Evolutionary conservation across 2,113 vertebrate species (phyloP).

Genomic region (Bufo bufo): DNA sequence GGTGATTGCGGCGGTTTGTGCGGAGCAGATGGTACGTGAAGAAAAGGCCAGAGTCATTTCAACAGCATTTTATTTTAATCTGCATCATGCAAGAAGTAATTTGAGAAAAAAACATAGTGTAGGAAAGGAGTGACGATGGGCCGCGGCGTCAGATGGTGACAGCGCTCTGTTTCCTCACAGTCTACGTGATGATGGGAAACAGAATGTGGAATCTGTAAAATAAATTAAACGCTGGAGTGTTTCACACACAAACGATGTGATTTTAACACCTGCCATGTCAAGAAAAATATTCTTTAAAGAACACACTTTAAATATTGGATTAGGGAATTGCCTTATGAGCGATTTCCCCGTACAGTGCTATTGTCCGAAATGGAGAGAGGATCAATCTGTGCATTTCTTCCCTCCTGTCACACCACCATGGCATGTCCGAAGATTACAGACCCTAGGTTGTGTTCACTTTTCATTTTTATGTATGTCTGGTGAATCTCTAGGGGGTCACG

Average conservation of each 20-base stretch:
- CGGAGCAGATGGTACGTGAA: constrained; percentile 38
- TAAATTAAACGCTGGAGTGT: background rate
- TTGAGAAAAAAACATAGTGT: constrained; percentile 6
- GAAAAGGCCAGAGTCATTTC: constrained; percentile 23
- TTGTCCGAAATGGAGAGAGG: too few species aligned
- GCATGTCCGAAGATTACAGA: too few species aligned
- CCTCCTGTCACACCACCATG: too few species aligned
- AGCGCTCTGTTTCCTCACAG: background rate
- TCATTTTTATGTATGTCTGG: too few species aligned
- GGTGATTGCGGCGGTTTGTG: background rate
- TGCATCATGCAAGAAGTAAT: constrained; percentile 9
- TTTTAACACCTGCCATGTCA: background rate
- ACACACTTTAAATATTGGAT: too few species aligned
- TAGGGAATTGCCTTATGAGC: too few species aligned
- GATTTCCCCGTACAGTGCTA: too few species aligned
- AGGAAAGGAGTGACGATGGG: too few species aligned
- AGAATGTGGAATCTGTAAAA: background rate
- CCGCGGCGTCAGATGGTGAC: background rate
- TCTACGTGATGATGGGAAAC: background rate
- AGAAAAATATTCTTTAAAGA: too few species aligned
- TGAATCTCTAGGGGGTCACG: too few species aligned
- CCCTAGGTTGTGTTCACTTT: too few species aligned
- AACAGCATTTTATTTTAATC: constrained; percentile 20
- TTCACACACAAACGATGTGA: background rate
- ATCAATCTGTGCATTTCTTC: too few species aligned